Conservation (phyloP, 2,113 vertebrate genomes). For the Ornithorhynchus anatinus region DNA sequence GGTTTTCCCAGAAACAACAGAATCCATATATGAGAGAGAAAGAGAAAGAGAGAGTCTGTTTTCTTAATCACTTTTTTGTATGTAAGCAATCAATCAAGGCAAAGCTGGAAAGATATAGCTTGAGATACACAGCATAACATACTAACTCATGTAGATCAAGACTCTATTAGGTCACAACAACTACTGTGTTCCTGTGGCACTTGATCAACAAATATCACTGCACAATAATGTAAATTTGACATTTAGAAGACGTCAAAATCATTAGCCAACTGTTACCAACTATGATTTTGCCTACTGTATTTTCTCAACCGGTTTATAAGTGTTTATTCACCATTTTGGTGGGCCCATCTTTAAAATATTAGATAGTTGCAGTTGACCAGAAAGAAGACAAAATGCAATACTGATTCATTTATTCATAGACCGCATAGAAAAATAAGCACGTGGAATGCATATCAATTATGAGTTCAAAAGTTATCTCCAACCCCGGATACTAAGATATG, state of each 20-base stretch:
- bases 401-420: slow-evolving; percentile 62
- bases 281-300: too few relatives aligned
- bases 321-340: neutral
- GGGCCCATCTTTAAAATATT: neutral
- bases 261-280: too few relatives aligned
- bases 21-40: neutral
- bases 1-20: neutral
- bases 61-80: too few relatives aligned
- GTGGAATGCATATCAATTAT: slow-evolving; percentile 46
- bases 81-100: too few relatives aligned
- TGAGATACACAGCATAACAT: too few relatives aligned
- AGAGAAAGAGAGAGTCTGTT: neutral
- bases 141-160: too few relatives aligned
- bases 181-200: too few relatives aligned
- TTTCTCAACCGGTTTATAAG: too few relatives aligned
- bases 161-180: too few relatives aligned
- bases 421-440: slow-evolving; percentile 56
- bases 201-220: too few relatives aligned
- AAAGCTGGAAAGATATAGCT: too few relatives aligned
- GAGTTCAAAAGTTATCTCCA: slow-evolving; percentile 55
- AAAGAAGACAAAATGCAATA: slow-evolving; percentile 22
- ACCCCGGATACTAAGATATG: slow-evolving; percentile 55
- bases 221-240: neutral
- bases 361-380: slow-evolving; percentile 1
- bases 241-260: neutral